These are phyloP conservation scores for Dicranocentrus wangi DNA, from an alignment of 2,888 invertebrate genomes.

Conservation along the genomic window DNA sequence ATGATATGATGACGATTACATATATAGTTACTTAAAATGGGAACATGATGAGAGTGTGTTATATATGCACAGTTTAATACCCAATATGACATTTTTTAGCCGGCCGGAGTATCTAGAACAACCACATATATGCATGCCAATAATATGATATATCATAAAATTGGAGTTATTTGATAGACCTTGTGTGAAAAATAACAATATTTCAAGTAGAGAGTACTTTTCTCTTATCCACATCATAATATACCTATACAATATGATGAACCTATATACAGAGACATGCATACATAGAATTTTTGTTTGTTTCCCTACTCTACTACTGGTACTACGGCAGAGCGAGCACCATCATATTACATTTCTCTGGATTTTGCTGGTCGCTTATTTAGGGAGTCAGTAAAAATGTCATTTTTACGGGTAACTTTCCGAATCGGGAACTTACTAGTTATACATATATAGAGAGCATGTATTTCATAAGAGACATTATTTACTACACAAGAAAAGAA, in stretches of 20 bases:
- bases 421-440: not conserved
- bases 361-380: conserved; percentile 13
- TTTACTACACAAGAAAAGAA: not conserved
- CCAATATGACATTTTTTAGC: conserved; percentile 1
- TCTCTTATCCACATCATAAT: not conserved
- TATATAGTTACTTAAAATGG: conserved; percentile 11
- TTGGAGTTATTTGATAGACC: not conserved
- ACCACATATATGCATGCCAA: not conserved
- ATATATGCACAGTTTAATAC: conserved; percentile 7
- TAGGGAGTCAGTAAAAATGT: conserved; percentile 13
- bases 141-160: not conserved
- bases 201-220: not conserved
- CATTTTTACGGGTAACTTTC: conserved; percentile 30
- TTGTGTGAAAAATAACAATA: conserved; percentile 15
- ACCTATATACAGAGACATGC: not conserved
- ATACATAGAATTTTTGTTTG: not conserved
- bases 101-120: not conserved
- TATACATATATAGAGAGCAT: too few species aligned
- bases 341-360: not conserved
- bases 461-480: not conserved
- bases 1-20: conserved; percentile 18
- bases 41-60: conserved; percentile 22
- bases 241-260: not conserved
- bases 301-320: not conserved
- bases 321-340: not conserved